These are phyloP conservation scores for Bungarus multicinctus DNA, from an alignment of 2,113 vertebrate species.

Conservation along the genomic window DNA sequence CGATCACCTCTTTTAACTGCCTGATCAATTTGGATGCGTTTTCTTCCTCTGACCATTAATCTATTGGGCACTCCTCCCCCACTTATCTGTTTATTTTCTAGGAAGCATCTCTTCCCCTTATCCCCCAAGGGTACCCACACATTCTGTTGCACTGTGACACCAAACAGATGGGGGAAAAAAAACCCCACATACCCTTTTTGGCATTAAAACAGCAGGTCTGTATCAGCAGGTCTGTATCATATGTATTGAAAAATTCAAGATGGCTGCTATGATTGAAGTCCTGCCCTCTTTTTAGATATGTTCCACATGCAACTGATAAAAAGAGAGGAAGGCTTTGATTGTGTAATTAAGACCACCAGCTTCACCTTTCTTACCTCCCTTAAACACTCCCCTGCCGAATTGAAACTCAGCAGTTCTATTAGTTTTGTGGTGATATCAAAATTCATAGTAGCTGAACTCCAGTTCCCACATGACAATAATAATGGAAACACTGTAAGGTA, in stretches of 20 bases:
- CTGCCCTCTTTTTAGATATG: background rate
- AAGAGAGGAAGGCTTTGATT: background rate
- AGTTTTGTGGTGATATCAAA: background rate
- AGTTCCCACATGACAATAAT: background rate
- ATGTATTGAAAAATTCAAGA: background rate
- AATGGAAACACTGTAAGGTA: background rate
- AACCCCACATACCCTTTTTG: background rate
- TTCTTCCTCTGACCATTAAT: background rate
- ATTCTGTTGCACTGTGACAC: background rate
- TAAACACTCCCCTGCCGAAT: background rate
- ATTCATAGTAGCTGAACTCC: background rate
- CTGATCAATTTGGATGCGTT: background rate
- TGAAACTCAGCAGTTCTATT: background rate
- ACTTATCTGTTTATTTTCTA: background rate
- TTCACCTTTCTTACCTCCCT: background rate
- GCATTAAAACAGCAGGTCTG: background rate
- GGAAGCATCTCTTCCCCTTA: background rate
- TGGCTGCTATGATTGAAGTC: background rate
- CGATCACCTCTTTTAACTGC: background rate
- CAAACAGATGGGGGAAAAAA: background rate
- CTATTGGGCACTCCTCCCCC: background rate
- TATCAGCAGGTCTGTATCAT: background rate
- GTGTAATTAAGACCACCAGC: background rate
- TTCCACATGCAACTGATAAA: background rate
- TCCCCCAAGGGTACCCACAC: background rate